phyloP scores from a whole-genome alignment of 2,113 vertebrate species.

The Atractosteus spatula region DNA sequence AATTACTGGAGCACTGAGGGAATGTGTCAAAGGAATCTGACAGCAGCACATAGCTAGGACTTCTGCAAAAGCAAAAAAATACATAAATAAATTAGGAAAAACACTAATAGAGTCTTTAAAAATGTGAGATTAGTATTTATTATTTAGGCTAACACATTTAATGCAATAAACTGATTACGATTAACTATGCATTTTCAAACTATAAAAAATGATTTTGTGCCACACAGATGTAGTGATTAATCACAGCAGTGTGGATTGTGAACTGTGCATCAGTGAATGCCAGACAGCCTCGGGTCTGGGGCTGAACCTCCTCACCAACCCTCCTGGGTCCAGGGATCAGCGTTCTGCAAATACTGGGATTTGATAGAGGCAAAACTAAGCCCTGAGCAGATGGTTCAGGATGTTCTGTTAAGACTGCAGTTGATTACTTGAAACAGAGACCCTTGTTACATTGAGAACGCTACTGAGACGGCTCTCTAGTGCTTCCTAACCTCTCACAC shows the following conservation, averaged over 20 bases:
- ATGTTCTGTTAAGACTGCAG: conserved; percentile 87
- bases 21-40: conserved; percentile 29
- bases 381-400: conserved; percentile 93
- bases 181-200: conserved; percentile 1
- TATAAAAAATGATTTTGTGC: conserved; percentile 40
- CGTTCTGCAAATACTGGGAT: conserved; percentile 86
- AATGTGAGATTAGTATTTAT: conserved; percentile 46
- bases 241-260: conserved; percentile 49
- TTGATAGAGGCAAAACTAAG: conserved; percentile 77
- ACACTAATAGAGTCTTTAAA: conserved; percentile 28
- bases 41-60: conserved; percentile 28
- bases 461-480: conserved; percentile 75
- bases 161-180: conserved; percentile 52
- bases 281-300: conserved; percentile 60
- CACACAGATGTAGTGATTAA: conserved; percentile 71
- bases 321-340: conserved; percentile 82
- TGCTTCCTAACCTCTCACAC: conserved; percentile 48
- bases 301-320: conserved; percentile 56
- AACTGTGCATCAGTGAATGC: conserved; percentile 50
- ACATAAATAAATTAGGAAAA: conserved; percentile 44
- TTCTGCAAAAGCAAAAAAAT: conserved; percentile 12
- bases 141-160: conserved; percentile 36
- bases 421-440: conserved; percentile 90
- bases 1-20: conserved; percentile 31
- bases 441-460: conserved; percentile 79